These are phyloP conservation scores for Malurus leucopterus DNA, from an alignment of 2,797 vertebrate species.

Conservation along the genomic window DNA sequence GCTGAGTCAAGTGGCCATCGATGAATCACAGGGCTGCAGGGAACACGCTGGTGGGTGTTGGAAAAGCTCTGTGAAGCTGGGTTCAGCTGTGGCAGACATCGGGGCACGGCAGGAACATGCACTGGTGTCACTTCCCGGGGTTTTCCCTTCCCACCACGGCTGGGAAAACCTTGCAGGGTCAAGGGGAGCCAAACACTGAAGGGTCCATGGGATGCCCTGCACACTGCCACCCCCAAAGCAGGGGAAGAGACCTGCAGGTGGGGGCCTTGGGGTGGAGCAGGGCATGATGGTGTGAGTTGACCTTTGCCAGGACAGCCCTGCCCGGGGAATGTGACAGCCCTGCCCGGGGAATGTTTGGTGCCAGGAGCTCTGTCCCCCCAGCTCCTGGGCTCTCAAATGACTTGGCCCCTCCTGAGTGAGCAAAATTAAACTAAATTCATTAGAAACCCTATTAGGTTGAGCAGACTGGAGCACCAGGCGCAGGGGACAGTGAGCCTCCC, in stretches of 20 bases:
- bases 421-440: not conserved
- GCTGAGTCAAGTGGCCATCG: not conserved
- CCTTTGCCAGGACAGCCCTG: not conserved
- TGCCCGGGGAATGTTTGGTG: not conserved
- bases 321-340: not conserved
- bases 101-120: not conserved
- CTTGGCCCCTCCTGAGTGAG: not conserved
- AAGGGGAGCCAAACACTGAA: fast-evolving
- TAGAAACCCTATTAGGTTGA: not conserved
- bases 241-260: fast-evolving
- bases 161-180: fast-evolving
- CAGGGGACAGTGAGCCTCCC: not conserved
- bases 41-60: not conserved
- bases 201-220: fast-evolving
- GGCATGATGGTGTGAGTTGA: fast-evolving
- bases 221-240: fast-evolving
- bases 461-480: not conserved
- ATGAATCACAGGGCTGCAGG: conserved; percentile 11
- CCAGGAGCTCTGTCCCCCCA: fast-evolving
- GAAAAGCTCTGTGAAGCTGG: not conserved
- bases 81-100: not conserved
- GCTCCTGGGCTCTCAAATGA: not conserved
- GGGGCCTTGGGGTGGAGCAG: not conserved
- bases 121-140: not conserved
- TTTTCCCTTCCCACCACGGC: not conserved